phyloP scores from a whole-genome alignment of 2,888 invertebrate genomes.

The Tetrapedia diversipes region DNA sequence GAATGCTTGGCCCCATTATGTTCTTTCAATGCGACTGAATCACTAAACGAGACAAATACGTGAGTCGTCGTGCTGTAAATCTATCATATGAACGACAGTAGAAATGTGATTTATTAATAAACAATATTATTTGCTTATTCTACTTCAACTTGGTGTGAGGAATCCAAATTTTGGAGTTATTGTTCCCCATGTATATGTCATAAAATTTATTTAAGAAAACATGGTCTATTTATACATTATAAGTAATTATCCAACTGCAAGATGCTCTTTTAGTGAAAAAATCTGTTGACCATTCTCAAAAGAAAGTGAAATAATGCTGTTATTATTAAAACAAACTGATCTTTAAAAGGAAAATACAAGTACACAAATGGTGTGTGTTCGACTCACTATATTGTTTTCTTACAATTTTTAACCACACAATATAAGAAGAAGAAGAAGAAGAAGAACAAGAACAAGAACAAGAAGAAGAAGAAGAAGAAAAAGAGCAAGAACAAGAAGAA shows the following conservation, averaged over 20 bases:
- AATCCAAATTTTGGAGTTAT: conserved; percentile 41
- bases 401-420: not conserved
- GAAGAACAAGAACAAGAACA: too few species aligned
- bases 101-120: conserved; percentile 47
- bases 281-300: not conserved
- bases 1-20: conserved; percentile 42
- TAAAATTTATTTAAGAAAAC: conserved; percentile 27
- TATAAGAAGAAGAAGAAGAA: too few species aligned
- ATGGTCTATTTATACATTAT: conserved; percentile 22
- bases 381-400: conserved; percentile 2
- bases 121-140: conserved; percentile 30
- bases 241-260: not conserved
- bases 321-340: not conserved
- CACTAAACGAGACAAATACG: conserved; percentile 36
- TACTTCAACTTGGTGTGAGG: conserved; percentile 7
- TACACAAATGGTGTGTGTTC: not conserved
- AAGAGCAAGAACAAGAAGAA: not conserved
- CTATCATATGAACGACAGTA: conserved; percentile 40
- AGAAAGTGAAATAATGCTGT: not conserved
- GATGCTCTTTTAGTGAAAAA: not conserved
- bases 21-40: conserved; percentile 38
- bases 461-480: too few species aligned
- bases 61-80: conserved; percentile 36
- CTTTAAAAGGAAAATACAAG: not conserved
- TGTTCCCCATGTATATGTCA: not conserved